These are phyloP conservation scores for Aleiodes alternator DNA, from an alignment of 2,888 invertebrate genomes.

Conservation along the genomic window DNA sequence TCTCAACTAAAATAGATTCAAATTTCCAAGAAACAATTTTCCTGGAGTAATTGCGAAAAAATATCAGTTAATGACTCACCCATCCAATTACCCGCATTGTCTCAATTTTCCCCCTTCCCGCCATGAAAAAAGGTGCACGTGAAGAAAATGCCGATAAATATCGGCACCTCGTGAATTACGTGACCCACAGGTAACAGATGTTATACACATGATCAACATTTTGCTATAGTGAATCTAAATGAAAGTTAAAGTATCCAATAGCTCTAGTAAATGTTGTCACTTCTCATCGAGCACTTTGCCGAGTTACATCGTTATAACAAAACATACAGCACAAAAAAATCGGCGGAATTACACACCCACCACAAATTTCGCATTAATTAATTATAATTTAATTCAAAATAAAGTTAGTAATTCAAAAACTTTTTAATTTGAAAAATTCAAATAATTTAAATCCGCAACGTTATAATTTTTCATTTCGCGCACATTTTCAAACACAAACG, in stretches of 20 bases:
- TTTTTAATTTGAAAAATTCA: background rate
- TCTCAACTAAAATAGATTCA: too few species aligned
- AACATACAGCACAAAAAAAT: conserved; percentile 2
- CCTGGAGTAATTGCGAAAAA: too few species aligned
- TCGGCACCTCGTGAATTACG: background rate
- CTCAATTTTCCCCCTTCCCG: too few species aligned
- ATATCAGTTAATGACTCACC: too few species aligned
- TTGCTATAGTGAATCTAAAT: conserved; percentile 34
- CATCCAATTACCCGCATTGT: too few species aligned
- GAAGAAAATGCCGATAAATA: too few species aligned
- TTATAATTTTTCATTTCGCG: background rate
- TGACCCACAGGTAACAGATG: conserved; percentile 8
- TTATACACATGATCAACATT: conserved; percentile 21
- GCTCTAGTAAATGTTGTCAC: conserved; percentile 37
- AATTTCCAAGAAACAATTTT: too few species aligned
- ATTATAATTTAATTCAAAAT: background rate
- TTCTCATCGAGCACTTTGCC: conserved; percentile 28
- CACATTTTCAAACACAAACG: background rate
- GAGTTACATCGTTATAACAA: background rate
- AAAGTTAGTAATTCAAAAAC: background rate
- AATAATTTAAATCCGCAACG: too few species aligned
- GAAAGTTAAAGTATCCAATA: background rate
- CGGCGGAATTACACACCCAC: conserved; percentile 7
- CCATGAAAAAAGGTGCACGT: too few species aligned
- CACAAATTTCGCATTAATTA: background rate